A percentile compares a stretch with the other conserved stretches of the same genome.
These are phyloP conservation scores for Ecdyonurus torrentis DNA, from an alignment of 2,888 invertebrate species.

Conservation along the genomic window DNA sequence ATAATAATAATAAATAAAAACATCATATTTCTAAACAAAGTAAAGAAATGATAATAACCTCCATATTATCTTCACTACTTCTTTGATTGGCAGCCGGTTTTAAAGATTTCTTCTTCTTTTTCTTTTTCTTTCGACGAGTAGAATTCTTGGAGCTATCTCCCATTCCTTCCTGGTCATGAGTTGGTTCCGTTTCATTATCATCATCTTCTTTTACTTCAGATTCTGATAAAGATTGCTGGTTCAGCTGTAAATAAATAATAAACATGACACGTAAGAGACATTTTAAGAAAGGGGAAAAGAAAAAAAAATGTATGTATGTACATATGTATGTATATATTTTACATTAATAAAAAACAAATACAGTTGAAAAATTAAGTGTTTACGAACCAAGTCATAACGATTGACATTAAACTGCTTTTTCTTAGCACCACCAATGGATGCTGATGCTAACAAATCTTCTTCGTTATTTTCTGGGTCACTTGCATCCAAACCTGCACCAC, in stretches of 20 bases:
- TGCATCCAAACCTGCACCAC: slow-evolving; percentile 28
- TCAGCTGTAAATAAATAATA: slow-evolving; percentile 41
- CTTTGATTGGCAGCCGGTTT: slow-evolving; percentile 22
- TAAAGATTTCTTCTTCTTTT: slow-evolving; percentile 35
- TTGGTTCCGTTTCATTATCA: slow-evolving; percentile 38
- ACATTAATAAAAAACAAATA: slow-evolving; percentile 3
- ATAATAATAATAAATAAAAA: slow-evolving; percentile 5
- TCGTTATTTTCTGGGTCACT: slow-evolving; percentile 21
- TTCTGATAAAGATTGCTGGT: slow-evolving; percentile 47
- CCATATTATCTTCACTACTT: slow-evolving; percentile 46
- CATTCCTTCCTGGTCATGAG: slow-evolving; percentile 29
- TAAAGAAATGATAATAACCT: too few relatives aligned
- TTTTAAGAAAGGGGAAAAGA: not conserved
- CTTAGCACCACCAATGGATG: slow-evolving; percentile 31
- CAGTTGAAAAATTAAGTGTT: slow-evolving; percentile 2
- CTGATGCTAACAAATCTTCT: slow-evolving; percentile 24
- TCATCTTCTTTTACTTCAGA: slow-evolving; percentile 53
- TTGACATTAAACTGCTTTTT: slow-evolving; percentile 43
- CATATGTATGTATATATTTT: not conserved
- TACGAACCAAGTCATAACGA: slow-evolving; percentile 51
- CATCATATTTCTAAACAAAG: slow-evolving; percentile 12
- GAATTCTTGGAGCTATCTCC: slow-evolving; percentile 24
- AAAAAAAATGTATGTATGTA: not conserved
- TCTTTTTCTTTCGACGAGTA: slow-evolving; percentile 39
- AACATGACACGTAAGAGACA: too few relatives aligned